phyloP scores from a whole-genome alignment of 2,888 invertebrate genomes.

The Herminia tarsipennalis region DNA sequence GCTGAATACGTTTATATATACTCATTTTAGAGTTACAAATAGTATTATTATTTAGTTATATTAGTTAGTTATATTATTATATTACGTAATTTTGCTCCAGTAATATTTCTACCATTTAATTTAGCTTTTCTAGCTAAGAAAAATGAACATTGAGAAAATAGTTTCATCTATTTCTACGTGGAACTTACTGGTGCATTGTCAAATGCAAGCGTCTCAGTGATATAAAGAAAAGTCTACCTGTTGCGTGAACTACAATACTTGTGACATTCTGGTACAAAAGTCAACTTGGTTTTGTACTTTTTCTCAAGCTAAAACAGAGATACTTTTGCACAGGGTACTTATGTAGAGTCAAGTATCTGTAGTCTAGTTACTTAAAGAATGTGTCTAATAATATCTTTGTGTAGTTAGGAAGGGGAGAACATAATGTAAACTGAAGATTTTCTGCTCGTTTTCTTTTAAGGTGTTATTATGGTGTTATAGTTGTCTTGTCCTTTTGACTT shows the following conservation, averaged over 20 bases:
- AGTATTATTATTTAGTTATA: too few species aligned
- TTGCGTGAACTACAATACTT: constrained; percentile 38
- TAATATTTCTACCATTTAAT: constrained; percentile 1
- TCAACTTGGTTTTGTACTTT: constrained; percentile 22
- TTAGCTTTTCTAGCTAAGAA: constrained; percentile 8
- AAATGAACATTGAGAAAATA: constrained; percentile 16
- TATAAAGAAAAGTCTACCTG: constrained; percentile 34
- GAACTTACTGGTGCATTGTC: constrained; percentile 38
- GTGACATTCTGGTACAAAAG: constrained; percentile 35
- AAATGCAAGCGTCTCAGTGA: constrained; percentile 27
- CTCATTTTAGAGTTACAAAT: too few species aligned
- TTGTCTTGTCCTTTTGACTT: too few species aligned
- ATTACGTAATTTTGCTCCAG: too few species aligned
- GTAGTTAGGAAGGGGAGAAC: too few species aligned
- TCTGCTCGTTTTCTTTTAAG: too few species aligned
- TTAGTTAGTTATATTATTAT: too few species aligned
- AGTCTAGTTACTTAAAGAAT: neutral
- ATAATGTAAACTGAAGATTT: too few species aligned
- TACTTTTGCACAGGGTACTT: neutral
- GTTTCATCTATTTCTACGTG: constrained; percentile 24
- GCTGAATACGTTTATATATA: too few species aligned
- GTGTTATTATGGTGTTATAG: too few species aligned
- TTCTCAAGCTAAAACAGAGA: constrained; percentile 9
- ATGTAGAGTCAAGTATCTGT: neutral
- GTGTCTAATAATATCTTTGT: neutral